Conservation (phyloP, 1,140 invertebrate species). For the Danaus melanippus region DNA sequence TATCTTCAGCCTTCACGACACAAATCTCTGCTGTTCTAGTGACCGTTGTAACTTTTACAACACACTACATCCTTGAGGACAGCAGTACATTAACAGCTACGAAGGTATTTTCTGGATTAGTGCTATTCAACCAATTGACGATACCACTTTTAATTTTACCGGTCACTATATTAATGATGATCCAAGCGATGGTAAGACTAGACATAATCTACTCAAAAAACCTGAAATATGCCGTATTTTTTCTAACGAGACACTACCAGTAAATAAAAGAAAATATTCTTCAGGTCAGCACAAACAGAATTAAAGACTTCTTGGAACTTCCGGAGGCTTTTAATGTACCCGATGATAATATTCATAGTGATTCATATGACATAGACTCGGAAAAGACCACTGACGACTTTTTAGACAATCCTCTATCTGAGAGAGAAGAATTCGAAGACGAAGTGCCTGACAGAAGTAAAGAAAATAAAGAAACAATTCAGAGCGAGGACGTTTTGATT, state of each 20-base stretch:
- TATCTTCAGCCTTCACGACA: constrained; percentile 78
- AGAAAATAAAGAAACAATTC: constrained; percentile 29
- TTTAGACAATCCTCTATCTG: constrained; percentile 22
- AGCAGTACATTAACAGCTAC: constrained; percentile 75
- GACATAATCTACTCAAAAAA: constrained; percentile 10
- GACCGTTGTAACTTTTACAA: constrained; percentile 80
- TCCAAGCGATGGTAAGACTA: constrained; percentile 79
- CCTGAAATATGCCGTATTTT: constrained; percentile 7
- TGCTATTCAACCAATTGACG: constrained; percentile 85
- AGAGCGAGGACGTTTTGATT: constrained; percentile 61
- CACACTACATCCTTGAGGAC: constrained; percentile 75
- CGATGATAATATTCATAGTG: constrained; percentile 50
- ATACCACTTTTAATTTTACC: constrained; percentile 86
- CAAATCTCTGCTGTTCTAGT: constrained; percentile 81
- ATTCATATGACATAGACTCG: constrained; percentile 10
- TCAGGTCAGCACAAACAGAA: constrained; percentile 78
- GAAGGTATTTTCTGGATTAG: constrained; percentile 82
- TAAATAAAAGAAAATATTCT: constrained; percentile 43
- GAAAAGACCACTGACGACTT: constrained; percentile 14
- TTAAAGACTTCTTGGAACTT: constrained; percentile 78
- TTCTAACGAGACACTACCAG: constrained; percentile 37
- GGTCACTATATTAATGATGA: constrained; percentile 83
- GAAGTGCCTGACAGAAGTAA: constrained; percentile 42
- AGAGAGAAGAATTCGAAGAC: constrained; percentile 44
- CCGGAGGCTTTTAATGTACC: constrained; percentile 77